Conservation (phyloP, 2,113 vertebrate species). For the Laticauda laticaudata region DNA sequence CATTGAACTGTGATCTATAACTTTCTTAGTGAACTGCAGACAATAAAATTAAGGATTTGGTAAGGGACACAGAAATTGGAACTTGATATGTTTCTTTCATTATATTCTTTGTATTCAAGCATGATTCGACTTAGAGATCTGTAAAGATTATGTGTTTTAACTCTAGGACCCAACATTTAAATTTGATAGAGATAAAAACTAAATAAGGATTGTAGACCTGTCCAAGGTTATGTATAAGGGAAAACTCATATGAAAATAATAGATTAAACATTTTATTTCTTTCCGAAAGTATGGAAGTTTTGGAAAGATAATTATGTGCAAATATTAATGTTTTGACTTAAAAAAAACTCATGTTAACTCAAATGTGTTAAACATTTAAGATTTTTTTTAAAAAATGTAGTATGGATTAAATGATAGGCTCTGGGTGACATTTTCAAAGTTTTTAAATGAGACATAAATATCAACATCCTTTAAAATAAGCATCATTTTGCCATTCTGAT, state of each 20-base stretch:
- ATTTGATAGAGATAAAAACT: not conserved
- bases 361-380: not conserved
- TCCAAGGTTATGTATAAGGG: not conserved
- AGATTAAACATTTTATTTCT: not conserved
- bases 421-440: not conserved
- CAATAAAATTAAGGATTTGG: not conserved
- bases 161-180: not conserved
- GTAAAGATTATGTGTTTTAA: not conserved
- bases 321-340: not conserved
- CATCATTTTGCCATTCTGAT: not conserved
- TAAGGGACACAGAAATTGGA: not conserved
- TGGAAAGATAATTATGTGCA: not conserved
- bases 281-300: not conserved
- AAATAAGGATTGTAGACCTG: not conserved
- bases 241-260: not conserved
- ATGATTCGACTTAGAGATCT: not conserved
- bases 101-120: not conserved
- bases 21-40: not conserved
- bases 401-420: not conserved
- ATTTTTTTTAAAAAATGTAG: not conserved
- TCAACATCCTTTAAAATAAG: not conserved
- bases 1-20: not conserved
- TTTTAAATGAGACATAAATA: not conserved
- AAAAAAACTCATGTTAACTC: not conserved
- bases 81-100: not conserved